phyloP scores from a whole-genome alignment of 2,797 vertebrate species.

The Hipposideros larvatus region DNA sequence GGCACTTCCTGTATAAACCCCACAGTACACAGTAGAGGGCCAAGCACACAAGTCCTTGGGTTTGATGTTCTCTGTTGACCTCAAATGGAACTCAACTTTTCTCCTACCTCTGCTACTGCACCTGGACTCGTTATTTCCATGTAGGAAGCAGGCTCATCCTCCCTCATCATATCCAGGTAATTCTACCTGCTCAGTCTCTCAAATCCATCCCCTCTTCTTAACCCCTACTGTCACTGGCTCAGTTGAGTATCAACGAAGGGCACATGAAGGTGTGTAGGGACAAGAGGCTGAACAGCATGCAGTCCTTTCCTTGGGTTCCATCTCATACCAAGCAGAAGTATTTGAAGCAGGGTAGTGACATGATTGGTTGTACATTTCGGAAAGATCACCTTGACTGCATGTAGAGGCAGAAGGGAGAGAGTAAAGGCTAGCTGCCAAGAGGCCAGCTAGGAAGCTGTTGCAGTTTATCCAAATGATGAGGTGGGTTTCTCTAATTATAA shows the following conservation, averaged over 20 bases:
- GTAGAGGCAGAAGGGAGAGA: conserved; percentile 57
- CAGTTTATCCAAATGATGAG: background rate
- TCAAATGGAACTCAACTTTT: background rate
- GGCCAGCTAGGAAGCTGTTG: background rate
- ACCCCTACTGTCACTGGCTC: background rate
- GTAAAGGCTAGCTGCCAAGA: conserved; percentile 33
- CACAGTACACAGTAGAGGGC: background rate
- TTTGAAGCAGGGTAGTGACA: background rate
- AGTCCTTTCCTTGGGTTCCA: background rate
- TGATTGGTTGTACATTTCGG: background rate
- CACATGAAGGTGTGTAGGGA: background rate
- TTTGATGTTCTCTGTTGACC: background rate
- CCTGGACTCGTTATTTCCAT: background rate
- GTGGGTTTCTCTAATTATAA: conserved; percentile 48
- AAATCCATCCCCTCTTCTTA: background rate
- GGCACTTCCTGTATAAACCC: background rate
- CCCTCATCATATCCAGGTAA: background rate
- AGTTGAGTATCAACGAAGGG: background rate
- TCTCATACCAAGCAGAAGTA: conserved; percentile 12
- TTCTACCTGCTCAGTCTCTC: background rate
- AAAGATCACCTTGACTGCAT: conserved; percentile 57
- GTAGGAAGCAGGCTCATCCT: background rate
- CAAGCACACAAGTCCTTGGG: background rate
- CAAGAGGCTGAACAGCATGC: background rate
- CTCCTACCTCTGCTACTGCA: background rate